These are phyloP conservation scores for Epirrhoe alternata DNA, from an alignment of 2,888 invertebrate species.

Conservation along the genomic window DNA sequence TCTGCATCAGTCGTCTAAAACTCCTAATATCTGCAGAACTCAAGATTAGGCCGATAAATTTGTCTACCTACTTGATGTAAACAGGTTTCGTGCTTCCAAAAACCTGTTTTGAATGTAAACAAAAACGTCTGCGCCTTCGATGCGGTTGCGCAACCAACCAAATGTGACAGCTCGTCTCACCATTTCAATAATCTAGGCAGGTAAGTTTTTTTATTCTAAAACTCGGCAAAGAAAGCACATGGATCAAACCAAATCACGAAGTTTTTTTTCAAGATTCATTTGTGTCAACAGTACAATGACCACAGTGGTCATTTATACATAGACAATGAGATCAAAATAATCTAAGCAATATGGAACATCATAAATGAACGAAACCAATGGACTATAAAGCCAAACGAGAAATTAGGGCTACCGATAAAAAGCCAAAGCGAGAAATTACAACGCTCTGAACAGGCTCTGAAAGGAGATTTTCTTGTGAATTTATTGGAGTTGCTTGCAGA, in stretches of 20 bases:
- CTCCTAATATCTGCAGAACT: slow-evolving; percentile 4
- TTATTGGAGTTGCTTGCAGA: too few species aligned
- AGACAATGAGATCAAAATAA: too few species aligned
- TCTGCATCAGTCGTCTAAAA: background rate
- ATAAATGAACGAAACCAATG: too few species aligned
- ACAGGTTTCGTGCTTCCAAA: slow-evolving; percentile 63
- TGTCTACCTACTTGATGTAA: slow-evolving; percentile 45
- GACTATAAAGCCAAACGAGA: too few species aligned
- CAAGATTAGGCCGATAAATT: slow-evolving; percentile 27
- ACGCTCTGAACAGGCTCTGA: too few species aligned
- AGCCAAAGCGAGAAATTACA: too few species aligned
- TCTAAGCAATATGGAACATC: too few species aligned
- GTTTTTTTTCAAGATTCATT: too few species aligned
- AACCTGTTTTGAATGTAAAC: slow-evolving; percentile 74
- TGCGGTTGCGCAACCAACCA: slow-evolving; percentile 35
- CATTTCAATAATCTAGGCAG: background rate
- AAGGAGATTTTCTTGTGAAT: too few species aligned
- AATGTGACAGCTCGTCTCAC: slow-evolving; percentile 13
- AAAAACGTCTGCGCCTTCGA: slow-evolving; percentile 52
- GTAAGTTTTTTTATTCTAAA: background rate
- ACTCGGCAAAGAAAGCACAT: slow-evolving; percentile 6
- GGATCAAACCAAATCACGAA: background rate
- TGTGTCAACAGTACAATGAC: too few species aligned
- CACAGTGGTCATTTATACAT: too few species aligned
- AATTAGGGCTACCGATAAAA: too few species aligned